phyloP scores from a whole-genome alignment of 1,140 invertebrate species.

The Melipona quadrifasciata region DNA sequence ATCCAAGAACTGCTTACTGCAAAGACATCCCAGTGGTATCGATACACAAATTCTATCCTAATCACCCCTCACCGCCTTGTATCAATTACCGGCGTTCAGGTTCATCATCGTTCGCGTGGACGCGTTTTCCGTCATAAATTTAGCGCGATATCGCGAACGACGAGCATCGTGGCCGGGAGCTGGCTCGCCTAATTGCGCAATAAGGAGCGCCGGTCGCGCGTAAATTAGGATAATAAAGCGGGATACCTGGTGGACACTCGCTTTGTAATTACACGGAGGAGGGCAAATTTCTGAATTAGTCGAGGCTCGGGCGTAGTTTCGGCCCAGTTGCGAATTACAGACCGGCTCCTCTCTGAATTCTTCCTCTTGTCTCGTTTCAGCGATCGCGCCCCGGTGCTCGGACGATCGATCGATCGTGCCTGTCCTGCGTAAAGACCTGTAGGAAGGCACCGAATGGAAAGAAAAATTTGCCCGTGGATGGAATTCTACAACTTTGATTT shows the following conservation, averaged over 20 bases:
- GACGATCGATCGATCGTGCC: neutral
- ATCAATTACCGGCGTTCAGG: constrained; percentile 9
- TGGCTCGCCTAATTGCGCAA: constrained; percentile 27
- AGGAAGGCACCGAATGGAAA: too few relatives aligned
- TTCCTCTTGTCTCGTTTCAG: neutral
- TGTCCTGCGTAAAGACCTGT: neutral
- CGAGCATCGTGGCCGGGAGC: neutral
- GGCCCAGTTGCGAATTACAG: constrained; percentile 29
- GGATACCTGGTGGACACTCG: neutral
- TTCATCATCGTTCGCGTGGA: too few relatives aligned
- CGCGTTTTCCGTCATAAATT: constrained; percentile 4
- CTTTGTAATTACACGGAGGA: constrained; percentile 22
- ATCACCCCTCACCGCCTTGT: neutral
- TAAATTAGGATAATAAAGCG: constrained; percentile 41
- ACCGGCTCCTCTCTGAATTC: neutral
- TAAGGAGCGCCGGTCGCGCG: constrained; percentile 21
- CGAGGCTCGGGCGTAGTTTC: neutral
- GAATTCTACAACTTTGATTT: too few relatives aligned
- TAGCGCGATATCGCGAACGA: neutral
- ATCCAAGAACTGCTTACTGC: neutral
- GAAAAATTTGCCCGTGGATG: too few relatives aligned
- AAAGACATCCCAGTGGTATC: neutral
- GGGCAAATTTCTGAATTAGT: constrained; percentile 29
- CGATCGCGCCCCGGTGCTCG: neutral
- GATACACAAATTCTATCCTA: neutral